Evolutionary conservation across 1,140 invertebrate species (phyloP).

Genomic region (Brachionus koreanus): DNA sequence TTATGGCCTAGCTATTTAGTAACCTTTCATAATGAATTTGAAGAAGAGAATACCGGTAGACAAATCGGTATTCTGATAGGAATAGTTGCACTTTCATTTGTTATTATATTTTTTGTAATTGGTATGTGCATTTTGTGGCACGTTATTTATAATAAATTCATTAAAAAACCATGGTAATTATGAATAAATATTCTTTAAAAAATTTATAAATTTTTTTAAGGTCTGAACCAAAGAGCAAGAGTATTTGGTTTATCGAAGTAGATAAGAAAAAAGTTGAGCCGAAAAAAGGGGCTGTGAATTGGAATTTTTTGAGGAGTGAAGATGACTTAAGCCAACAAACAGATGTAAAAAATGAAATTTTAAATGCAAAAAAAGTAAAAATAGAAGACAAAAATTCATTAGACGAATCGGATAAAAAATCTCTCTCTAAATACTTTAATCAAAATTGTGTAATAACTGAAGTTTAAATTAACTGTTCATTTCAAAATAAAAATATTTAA

Average conservation of each 20-base stretch:
- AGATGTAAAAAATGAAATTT: neutral
- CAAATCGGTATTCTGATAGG: conserved; percentile 29
- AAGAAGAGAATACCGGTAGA: neutral
- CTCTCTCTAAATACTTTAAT: neutral
- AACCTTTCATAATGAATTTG: neutral
- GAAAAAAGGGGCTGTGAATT: neutral
- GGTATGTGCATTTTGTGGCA: neutral
- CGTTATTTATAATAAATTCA: neutral
- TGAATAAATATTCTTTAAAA: neutral
- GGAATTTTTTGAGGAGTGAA: neutral
- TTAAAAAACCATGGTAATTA: conserved; percentile 13
- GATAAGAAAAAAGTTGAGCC: neutral
- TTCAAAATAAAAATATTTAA: neutral
- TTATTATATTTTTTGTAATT: neutral
- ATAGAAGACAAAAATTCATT: neutral
- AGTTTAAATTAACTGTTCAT: neutral
- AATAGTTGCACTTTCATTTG: neutral
- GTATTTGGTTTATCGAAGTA: neutral
- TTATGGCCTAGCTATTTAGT: neutral
- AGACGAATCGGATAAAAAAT: neutral
- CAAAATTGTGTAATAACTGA: neutral
- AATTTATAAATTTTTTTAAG: neutral
- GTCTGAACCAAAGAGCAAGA: neutral
- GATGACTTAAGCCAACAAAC: neutral
- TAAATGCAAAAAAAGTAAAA: neutral